These are phyloP conservation scores for Steatocranus sp. DNA, from an alignment of 2,797 vertebrate species.

Conservation along the genomic window DNA sequence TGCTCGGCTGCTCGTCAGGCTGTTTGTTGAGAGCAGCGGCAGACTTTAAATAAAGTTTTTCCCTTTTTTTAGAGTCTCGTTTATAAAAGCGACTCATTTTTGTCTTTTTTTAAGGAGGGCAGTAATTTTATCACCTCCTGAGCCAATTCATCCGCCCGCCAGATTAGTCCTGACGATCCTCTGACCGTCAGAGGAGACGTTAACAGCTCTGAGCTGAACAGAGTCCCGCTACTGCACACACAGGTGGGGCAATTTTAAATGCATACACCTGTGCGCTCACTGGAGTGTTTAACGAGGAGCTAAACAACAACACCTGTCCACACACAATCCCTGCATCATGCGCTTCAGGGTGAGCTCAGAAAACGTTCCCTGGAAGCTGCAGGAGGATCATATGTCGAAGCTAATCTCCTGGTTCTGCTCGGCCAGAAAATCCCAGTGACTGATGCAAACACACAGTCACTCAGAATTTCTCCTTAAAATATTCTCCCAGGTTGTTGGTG, in stretches of 20 bases:
- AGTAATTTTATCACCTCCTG: neutral
- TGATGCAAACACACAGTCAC: neutral
- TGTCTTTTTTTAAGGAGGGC: neutral
- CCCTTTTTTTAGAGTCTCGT: neutral
- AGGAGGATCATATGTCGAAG: neutral
- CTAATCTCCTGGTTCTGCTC: neutral
- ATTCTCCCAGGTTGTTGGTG: neutral
- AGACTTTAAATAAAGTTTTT: neutral
- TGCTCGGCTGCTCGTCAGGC: neutral
- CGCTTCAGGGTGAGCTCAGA: neutral
- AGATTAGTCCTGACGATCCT: neutral
- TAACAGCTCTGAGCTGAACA: neutral
- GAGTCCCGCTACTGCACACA: neutral
- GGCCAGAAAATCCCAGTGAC: neutral
- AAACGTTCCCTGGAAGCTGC: neutral
- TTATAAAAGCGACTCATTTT: neutral
- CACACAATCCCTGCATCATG: neutral
- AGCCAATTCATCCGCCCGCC: neutral
- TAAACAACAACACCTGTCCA: neutral
- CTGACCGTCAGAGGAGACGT: neutral
- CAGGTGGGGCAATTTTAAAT: neutral
- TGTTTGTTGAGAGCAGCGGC: neutral
- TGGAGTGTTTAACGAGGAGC: neutral
- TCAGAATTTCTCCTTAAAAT: neutral
- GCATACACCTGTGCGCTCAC: neutral